Base-by-base conservation (phyloP, 2,888 invertebrate species). In the Xanthia icteritia region DNA sequence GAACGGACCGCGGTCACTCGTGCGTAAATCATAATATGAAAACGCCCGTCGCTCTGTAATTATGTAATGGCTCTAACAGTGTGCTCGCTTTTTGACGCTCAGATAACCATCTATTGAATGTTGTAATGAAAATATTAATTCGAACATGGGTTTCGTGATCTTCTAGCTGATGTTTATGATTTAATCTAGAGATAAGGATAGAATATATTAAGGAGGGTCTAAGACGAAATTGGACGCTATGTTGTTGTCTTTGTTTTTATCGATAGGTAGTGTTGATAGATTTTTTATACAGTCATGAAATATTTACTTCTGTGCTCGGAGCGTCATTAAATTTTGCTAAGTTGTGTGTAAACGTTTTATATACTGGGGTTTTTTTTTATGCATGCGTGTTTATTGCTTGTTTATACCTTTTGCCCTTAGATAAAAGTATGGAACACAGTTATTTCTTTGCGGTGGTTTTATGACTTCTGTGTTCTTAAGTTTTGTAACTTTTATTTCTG, bases 1-100 rank as follows among this genome's bases (percentile, higher is more conserved):
- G 79, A 81, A 86, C 84, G 76, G 76, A 81, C 85, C 68, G 89
- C 82, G 87, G 76, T 87, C 90, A 90, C 89, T 92, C 92, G 92
- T 92, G 93, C 93, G 92, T 93, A 91, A 92, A 94, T 90, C 86
- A 90, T 91, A 91, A 90, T 90, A 90, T 91, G 85, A 92, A 92
- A 91, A 90, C 88, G 86, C 85, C 88, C 85, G 84, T 87, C 84
- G 84, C 81, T 86, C 76, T 82, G 83, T 89, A 89, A 91, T 86
- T 90, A 90, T 92, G 83, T 86, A 89, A 88, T 87, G 84, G 83
- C 72, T 83, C 82, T 87, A 81, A 85, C 87, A 86, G 83, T 81
- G 79, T 86, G 85, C 77, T 74, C 77, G 79, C 67, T 78, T 87
- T 89, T 89, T 83, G 88, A 89, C 89, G 87, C 81, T 87, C 82